phyloP scores from a whole-genome alignment of 2,113 vertebrate species.

The Argyrosomus japonicus region DNA sequence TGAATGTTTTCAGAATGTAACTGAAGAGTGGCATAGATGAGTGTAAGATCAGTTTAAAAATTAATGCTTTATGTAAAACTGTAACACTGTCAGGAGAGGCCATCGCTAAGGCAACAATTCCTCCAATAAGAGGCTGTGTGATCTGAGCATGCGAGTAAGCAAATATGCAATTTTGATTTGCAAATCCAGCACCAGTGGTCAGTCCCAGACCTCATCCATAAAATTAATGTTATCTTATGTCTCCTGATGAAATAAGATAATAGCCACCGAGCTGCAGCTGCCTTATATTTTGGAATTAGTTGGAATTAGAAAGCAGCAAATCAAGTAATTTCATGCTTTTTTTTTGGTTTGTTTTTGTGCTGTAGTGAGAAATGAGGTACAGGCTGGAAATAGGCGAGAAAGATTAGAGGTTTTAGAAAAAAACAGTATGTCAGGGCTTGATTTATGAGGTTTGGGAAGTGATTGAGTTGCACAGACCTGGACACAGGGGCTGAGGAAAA shows the following conservation, averaged over 20 bases:
- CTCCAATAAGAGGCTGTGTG: constrained; percentile 15
- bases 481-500: neutral
- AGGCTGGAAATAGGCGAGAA: neutral
- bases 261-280: constrained; percentile 15
- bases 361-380: constrained; percentile 15
- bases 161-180: constrained; percentile 25
- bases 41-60: neutral
- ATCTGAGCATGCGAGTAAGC: constrained; percentile 18
- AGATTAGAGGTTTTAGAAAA: constrained; percentile 2
- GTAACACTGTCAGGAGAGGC: constrained; percentile 3
- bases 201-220: constrained; percentile 28
- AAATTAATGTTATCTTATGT: constrained; percentile 20
- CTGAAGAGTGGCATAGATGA: constrained; percentile 18
- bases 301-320: constrained; percentile 1
- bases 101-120: constrained; percentile 53
- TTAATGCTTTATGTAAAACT: neutral
- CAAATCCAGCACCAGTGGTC: neutral
- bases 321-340: constrained; percentile 20
- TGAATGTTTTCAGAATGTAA: constrained; percentile 13
- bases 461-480: constrained; percentile 5
- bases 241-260: constrained; percentile 35
- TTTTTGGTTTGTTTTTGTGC: constrained; percentile 16
- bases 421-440: neutral
- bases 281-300: constrained; percentile 21
- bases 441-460: constrained; percentile 23